Conservation (phyloP, 2,797 vertebrate genomes). For the Dendrocincla tyrannina region DNA sequence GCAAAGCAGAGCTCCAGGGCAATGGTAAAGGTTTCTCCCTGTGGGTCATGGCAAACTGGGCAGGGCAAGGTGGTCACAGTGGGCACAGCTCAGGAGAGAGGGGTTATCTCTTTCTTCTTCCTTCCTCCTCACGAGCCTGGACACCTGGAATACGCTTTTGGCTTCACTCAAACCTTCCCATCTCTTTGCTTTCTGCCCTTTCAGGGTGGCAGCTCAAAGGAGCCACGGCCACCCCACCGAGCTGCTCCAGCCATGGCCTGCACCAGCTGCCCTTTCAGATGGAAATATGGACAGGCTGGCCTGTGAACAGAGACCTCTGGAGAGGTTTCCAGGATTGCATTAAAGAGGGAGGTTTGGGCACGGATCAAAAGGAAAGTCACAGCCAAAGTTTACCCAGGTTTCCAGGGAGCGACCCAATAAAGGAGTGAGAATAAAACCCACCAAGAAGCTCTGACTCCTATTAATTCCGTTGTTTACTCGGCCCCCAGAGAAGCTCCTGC, state of each 20-base stretch:
- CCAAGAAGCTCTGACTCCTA: not conserved
- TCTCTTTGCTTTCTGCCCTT: not conserved
- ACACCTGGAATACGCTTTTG: not conserved
- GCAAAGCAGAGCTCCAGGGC: not conserved
- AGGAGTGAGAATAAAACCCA: conserved; percentile 10
- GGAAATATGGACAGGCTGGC: not conserved
- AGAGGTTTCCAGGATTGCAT: conserved; percentile 29
- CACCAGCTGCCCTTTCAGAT: conserved; percentile 41
- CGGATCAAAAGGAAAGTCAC: conserved; percentile 32
- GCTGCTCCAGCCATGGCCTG: conserved; percentile 8
- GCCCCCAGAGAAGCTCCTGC: not conserved
- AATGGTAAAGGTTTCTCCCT: not conserved
- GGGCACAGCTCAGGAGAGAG: not conserved
- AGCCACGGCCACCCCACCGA: not conserved
- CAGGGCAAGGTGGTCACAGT: not conserved
- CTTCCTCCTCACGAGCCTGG: not conserved
- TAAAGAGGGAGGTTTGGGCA: not conserved
- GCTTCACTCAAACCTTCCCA: not conserved
- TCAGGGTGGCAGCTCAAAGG: not conserved
- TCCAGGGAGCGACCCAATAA: conserved; percentile 28
- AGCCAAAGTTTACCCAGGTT: conserved; percentile 25
- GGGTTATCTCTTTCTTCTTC: not conserved
- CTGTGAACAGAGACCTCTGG: not conserved
- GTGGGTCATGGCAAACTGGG: not conserved
- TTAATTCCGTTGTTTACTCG: conserved; percentile 25